Conservation (phyloP, 2,888 invertebrate species). For the Biston betularia region DNA sequence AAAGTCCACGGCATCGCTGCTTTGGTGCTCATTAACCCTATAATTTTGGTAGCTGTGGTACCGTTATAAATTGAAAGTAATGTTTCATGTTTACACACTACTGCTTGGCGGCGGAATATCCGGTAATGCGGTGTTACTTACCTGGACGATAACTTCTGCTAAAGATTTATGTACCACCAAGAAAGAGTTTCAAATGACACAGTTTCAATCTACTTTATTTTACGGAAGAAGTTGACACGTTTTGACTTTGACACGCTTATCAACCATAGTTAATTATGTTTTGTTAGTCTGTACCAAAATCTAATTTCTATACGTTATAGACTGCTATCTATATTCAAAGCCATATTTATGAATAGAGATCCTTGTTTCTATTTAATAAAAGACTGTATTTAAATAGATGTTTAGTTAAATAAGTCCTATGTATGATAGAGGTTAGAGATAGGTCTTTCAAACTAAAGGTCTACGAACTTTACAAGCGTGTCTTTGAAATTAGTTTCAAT, state of each 20-base stretch:
- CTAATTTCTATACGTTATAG: conserved; percentile 5
- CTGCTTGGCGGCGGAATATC: too few relatives aligned
- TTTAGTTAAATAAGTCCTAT: conserved; percentile 23
- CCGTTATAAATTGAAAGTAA: too few relatives aligned
- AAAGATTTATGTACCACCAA: too few relatives aligned
- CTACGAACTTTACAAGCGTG: background rate
- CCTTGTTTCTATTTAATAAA: conserved; percentile 39
- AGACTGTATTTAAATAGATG: conserved; percentile 32
- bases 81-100: too few relatives aligned
- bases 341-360: conserved; percentile 19
- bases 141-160: too few relatives aligned
- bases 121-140: too few relatives aligned
- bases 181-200: too few relatives aligned
- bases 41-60: too few relatives aligned
- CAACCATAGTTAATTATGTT: background rate
- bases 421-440: conserved; percentile 35
- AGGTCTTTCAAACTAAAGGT: conserved; percentile 4
- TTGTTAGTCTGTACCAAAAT: conserved; percentile 30
- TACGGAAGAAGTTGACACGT: too few relatives aligned
- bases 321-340: conserved; percentile 38
- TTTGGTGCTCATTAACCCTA: too few relatives aligned
- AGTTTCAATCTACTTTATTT: background rate
- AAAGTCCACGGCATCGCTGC: too few relatives aligned
- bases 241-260: too few relatives aligned
- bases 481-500: conserved; percentile 6